Conservation (phyloP, 2,797 vertebrate genomes). For the Pantherophis vulpinus region DNA sequence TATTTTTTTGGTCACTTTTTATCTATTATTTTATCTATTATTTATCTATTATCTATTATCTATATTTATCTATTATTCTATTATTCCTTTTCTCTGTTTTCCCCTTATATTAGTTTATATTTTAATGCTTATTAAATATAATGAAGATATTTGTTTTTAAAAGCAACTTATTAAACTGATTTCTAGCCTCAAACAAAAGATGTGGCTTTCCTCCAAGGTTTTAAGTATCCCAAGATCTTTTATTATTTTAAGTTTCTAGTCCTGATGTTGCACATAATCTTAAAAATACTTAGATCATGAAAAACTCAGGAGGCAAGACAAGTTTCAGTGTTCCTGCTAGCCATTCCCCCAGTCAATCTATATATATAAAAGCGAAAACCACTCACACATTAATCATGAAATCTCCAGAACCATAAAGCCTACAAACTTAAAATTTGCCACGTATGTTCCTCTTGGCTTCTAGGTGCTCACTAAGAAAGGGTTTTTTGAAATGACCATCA, state of each 20-base stretch:
- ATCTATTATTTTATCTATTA: no score
- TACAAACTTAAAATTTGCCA: no score
- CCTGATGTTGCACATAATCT: no score
- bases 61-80: no score
- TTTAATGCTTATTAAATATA: not conserved
- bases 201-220: not conserved
- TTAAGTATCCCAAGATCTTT: not conserved
- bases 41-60: no score
- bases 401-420: no score
- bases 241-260: not conserved
- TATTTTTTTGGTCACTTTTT: not conserved
- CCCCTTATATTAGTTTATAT: not conserved
- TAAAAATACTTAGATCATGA: not conserved
- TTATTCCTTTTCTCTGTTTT: not conserved
- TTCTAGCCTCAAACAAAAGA: not conserved
- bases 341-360: not conserved
- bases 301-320: not conserved
- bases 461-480: no score
- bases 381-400: no score
- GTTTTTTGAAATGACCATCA: no score
- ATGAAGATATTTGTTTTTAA: not conserved
- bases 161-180: not conserved
- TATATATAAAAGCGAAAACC: no score
- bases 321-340: not conserved
- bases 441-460: no score